A percentile compares a stretch with the other conserved stretches of the same genome.
Evolutionary conservation across 2,888 invertebrate species (phyloP).

Genomic region (Acanthopleura granulata): DNA sequence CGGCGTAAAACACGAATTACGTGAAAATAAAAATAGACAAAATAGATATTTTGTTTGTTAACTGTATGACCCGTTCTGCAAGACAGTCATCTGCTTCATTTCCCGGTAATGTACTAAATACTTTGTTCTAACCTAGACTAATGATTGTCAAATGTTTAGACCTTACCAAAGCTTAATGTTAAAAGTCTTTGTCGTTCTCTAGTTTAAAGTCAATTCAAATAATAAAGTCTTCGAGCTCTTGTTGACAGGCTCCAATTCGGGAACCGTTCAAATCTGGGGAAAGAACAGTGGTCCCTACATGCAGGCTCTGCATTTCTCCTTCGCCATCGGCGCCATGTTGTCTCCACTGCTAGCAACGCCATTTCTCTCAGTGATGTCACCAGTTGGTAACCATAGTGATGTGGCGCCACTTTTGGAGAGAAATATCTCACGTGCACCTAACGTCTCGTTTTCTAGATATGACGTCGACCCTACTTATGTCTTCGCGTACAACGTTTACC

Average conservation of each 20-base stretch:
- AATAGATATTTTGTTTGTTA: no score
- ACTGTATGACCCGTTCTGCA: no score
- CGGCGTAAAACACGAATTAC: no score
- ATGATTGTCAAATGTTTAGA: no score
- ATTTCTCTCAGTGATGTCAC: constrained; percentile 53
- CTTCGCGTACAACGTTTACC: background rate
- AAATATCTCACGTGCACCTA: background rate
- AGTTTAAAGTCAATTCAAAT: background rate
- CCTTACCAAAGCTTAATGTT: no score
- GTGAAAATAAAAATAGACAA: no score
- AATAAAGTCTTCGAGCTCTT: no score
- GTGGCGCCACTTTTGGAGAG: background rate
- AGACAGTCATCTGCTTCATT: no score
- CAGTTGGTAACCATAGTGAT: background rate
- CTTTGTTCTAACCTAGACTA: no score
- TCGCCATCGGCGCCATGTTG: constrained; percentile 71
- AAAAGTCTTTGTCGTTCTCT: background rate
- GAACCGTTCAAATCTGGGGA: constrained; percentile 60
- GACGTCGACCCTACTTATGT: background rate
- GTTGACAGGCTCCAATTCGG: background rate
- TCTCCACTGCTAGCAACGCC: constrained; percentile 70
- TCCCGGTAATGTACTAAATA: no score
- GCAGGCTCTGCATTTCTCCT: constrained; percentile 71
- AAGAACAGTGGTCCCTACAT: constrained; percentile 69
- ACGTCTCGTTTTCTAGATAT: background rate